Conservation (phyloP, 2,113 vertebrate species). For the Myrmophylax atrothorax region DNA sequence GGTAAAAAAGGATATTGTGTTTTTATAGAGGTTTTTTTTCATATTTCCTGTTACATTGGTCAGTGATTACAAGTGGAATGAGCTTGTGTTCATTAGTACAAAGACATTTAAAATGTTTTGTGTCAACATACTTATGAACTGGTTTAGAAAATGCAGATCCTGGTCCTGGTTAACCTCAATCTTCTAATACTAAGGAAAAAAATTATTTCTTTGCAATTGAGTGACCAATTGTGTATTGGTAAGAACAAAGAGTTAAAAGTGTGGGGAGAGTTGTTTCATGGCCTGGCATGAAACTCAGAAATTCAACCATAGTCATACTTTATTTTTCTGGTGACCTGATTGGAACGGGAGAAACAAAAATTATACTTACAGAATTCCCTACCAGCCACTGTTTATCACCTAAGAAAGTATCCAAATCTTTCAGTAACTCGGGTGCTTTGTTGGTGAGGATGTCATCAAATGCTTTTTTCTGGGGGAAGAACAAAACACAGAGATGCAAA, state of each 20-base stretch:
- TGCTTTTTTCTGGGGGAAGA: constrained; percentile 52
- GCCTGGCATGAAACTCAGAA: neutral
- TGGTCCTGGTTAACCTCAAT: neutral
- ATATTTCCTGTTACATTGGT: neutral
- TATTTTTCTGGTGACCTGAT: neutral
- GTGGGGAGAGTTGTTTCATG: neutral
- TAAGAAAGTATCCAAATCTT: constrained; percentile 71
- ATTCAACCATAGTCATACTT: neutral
- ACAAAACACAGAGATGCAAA: neutral
- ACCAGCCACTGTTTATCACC: constrained; percentile 75
- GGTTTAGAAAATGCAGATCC: neutral
- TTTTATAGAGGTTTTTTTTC: neutral
- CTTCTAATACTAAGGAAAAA: neutral
- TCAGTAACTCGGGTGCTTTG: constrained; percentile 62
- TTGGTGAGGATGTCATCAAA: constrained; percentile 73
- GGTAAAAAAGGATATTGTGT: neutral
- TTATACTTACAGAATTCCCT: constrained; percentile 78
- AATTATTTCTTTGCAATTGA: neutral
- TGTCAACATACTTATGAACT: neutral
- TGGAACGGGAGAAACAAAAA: neutral
- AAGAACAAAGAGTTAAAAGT: neutral
- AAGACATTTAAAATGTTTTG: neutral
- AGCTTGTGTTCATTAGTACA: neutral
- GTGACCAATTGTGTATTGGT: neutral
- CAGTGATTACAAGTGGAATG: neutral